These are phyloP conservation scores for Lymantria monacha DNA, from an alignment of 2,888 invertebrate species.

Conservation along the genomic window DNA sequence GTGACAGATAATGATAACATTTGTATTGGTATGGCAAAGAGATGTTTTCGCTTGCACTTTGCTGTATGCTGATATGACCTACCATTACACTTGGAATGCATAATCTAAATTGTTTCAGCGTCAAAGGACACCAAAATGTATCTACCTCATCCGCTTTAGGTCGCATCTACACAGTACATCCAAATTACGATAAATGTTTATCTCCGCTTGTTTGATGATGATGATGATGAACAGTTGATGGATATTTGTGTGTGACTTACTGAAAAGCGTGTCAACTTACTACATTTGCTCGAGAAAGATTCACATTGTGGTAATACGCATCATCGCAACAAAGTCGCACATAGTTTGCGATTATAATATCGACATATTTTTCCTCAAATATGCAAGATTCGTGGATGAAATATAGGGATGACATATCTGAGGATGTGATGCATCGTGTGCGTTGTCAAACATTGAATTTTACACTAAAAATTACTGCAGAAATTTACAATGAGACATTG, in stretches of 20 bases:
- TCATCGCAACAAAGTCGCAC: slow-evolving; percentile 19
- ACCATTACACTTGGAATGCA: no score
- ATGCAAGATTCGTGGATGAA: slow-evolving; percentile 16
- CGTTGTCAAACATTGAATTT: slow-evolving; percentile 8
- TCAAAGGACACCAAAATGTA: no score
- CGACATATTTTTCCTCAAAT: slow-evolving; percentile 9
- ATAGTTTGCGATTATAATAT: slow-evolving; percentile 8
- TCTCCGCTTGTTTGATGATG: not conserved
- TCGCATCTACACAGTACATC: slow-evolving; percentile 5
- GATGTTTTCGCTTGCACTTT: no score
- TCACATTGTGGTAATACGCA: slow-evolving; percentile 21
- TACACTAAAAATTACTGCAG: slow-evolving; percentile 10
- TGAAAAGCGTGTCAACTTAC: slow-evolving; percentile 16
- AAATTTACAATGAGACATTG: slow-evolving; percentile 22
- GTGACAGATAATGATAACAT: no score
- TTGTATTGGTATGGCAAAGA: no score
- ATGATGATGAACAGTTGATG: slow-evolving; percentile 30
- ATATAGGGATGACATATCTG: slow-evolving; percentile 17
- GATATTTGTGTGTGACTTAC: slow-evolving; percentile 18
- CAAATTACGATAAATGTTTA: not conserved
- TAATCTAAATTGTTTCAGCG: no score
- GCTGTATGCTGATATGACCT: no score
- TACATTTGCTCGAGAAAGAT: slow-evolving; percentile 18
- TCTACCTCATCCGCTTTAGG: no score
- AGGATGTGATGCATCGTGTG: slow-evolving; percentile 14